A percentile compares a stretch with the other conserved stretches of the same genome.
Conservation (phyloP, 2,888 invertebrate species). For the Dasypogon diadema region DNA sequence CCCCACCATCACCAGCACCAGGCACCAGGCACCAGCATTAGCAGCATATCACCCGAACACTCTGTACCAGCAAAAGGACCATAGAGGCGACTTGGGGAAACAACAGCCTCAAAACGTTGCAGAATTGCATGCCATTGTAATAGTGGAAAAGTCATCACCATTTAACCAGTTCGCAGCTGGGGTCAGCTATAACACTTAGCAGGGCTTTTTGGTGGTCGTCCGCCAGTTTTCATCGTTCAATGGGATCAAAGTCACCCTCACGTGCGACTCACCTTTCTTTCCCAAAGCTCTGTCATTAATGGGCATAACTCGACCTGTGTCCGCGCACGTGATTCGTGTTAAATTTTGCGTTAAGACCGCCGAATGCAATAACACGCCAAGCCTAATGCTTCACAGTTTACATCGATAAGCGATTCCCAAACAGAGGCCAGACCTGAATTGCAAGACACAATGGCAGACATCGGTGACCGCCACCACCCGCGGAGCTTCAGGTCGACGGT, state of each 20-base stretch:
- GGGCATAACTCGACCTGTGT: not conserved
- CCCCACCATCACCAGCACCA: no score
- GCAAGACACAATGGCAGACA: slow-evolving; percentile 39
- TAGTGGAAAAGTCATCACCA: slow-evolving; percentile 31
- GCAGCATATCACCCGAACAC: not conserved
- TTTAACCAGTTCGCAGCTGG: slow-evolving; percentile 30
- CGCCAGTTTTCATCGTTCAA: slow-evolving; percentile 17
- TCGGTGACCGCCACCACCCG: slow-evolving; percentile 27
- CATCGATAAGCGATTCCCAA: slow-evolving; percentile 19
- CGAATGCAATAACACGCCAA: not conserved
- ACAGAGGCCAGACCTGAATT: slow-evolving; percentile 2
- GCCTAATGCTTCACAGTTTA: slow-evolving; percentile 5
- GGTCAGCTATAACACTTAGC: slow-evolving; percentile 26
- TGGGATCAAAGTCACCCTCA: slow-evolving; percentile 14
- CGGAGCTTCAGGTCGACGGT: not conserved
- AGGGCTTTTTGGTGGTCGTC: slow-evolving; percentile 21
- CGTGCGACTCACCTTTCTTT: not conserved
- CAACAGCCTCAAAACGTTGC: not conserved
- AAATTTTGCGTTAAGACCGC: slow-evolving; percentile 32
- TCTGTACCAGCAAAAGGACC: not conserved
- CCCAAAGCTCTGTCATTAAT: slow-evolving; percentile 1
- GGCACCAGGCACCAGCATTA: not conserved
- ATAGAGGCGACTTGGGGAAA: no score
- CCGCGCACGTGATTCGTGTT: slow-evolving; percentile 30
- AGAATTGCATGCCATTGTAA: slow-evolving; percentile 13